Evolutionary conservation across 2,797 vertebrate species (phyloP), one percentile per base, ranked within the genome.

Genomic region (Lates japonicus): DNA sequence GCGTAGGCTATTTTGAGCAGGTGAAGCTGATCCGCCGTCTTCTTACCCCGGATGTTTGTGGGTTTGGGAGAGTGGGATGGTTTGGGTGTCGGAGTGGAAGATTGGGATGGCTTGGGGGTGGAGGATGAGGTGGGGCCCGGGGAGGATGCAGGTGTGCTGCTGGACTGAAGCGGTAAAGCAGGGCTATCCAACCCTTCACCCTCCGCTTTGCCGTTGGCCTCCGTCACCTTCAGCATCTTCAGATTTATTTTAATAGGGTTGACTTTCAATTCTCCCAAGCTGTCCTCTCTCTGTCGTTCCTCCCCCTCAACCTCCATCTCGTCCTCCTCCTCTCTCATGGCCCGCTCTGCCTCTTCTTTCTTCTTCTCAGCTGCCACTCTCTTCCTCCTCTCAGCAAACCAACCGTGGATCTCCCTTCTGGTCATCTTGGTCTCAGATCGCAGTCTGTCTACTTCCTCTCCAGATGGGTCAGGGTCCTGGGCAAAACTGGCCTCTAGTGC

Each of bases 231-330:
- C 69, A 99, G 95, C 95, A 98, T 99, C 91, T 98, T 99, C 74
- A 99, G 95, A 85, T 99, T 99, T 81, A 99, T 99, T 93, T 99
- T 99, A 86, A 99, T 98, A 46, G 98, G 98, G 88, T 97, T 99
- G 80, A 99, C 98, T 87, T 98, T 99, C 19, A 95, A 96, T 76
- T 97, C 96, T 41, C 87, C 93, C 0, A 88, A 89, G 13, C 59
- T 14, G 8, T 95, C 95, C 10, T 95, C 95, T 70, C 82, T 94
- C 74, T 88, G 94, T 63, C 82, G 90, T 37, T 95, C 94, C 17
- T 94, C 94, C 65, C 94, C 95, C 2, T 95, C 83, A 0, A n/a
- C 90, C 1, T 95, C 96, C 71, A 92, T 90, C 31, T 91, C 84
- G 57, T 92, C 95, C 7, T 92, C 93, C 1, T 96, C 96, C 70